Evolutionary conservation across 2,113 vertebrate genomes (phyloP).

Genomic region (Aegithalos caudatus): DNA sequence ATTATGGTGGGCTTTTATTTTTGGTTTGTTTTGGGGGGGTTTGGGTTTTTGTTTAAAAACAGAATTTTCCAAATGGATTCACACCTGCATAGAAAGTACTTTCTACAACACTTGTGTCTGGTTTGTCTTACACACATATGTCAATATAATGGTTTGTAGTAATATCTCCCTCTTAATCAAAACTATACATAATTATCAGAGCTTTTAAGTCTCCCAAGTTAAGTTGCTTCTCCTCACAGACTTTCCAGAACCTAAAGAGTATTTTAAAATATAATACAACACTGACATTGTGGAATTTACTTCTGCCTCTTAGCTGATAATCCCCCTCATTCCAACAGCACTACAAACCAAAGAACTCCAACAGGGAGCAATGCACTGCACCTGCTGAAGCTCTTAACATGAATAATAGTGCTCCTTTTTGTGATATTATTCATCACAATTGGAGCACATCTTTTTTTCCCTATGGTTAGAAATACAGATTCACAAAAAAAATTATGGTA

Average conservation of each 20-base stretch:
- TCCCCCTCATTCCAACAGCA: neutral
- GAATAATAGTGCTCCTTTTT: neutral
- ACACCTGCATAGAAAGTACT: neutral
- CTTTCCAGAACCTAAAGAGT: neutral
- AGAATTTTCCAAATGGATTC: neutral
- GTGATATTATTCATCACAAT: neutral
- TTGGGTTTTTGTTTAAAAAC: neutral
- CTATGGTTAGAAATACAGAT: neutral
- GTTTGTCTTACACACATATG: neutral
- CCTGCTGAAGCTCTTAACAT: neutral
- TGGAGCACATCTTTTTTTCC: neutral
- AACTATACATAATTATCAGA: neutral
- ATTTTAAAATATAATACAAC: neutral
- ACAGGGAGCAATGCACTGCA: neutral
- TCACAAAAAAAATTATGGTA: neutral
- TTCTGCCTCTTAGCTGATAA: neutral
- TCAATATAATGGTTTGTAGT: neutral
- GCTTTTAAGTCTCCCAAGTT: neutral
- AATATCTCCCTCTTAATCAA: neutral
- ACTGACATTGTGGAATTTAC: neutral
- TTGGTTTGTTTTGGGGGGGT: fast-evolving
- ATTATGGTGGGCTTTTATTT: neutral
- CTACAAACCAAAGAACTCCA: neutral
- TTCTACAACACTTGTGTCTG: neutral
- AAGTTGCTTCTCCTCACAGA: neutral